Evolutionary conservation across 2,797 vertebrate genomes (phyloP).

Genomic region (Fistularia tabacaria): DNA sequence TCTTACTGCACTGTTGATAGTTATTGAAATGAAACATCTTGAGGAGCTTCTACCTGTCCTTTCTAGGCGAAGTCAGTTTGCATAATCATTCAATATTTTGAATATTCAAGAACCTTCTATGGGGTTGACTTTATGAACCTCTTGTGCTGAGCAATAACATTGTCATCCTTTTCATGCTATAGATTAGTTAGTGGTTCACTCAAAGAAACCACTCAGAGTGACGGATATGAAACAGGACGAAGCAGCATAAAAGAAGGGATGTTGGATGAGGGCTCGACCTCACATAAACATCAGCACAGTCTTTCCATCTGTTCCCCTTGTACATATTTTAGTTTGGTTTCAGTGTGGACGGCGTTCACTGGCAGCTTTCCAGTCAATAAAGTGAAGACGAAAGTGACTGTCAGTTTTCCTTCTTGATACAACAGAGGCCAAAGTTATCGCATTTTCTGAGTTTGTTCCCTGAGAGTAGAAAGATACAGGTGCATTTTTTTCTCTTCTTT

Average conservation of each 20-base stretch:
- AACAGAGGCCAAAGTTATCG: constrained; percentile 6
- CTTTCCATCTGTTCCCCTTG: constrained; percentile 36
- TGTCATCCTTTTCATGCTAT: constrained; percentile 48
- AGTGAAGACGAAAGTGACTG: constrained; percentile 5
- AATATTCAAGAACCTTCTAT: too few relatives aligned
- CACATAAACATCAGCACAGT: constrained; percentile 33
- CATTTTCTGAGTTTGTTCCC: not conserved
- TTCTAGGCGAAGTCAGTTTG: too few relatives aligned
- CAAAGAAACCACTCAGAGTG: constrained; percentile 46
- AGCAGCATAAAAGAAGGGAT: too few relatives aligned
- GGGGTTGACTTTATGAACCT: too few relatives aligned
- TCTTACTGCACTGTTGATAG: too few relatives aligned
- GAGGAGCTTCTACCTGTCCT: too few relatives aligned
- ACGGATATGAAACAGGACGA: too few relatives aligned
- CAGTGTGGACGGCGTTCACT: constrained; percentile 26
- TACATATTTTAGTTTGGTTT: constrained; percentile 42
- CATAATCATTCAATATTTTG: too few relatives aligned
- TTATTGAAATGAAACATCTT: too few relatives aligned
- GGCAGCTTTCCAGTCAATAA: constrained; percentile 32
- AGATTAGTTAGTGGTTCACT: constrained; percentile 37
- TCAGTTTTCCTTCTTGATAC: constrained; percentile 24
- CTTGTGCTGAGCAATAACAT: too few relatives aligned
- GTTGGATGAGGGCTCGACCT: constrained; percentile 51
- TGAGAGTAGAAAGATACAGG: too few relatives aligned
- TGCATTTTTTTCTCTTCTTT: too few relatives aligned